Evolutionary conservation across 2,113 vertebrate genomes (phyloP).

Genomic region (Elachura formosa): DNA sequence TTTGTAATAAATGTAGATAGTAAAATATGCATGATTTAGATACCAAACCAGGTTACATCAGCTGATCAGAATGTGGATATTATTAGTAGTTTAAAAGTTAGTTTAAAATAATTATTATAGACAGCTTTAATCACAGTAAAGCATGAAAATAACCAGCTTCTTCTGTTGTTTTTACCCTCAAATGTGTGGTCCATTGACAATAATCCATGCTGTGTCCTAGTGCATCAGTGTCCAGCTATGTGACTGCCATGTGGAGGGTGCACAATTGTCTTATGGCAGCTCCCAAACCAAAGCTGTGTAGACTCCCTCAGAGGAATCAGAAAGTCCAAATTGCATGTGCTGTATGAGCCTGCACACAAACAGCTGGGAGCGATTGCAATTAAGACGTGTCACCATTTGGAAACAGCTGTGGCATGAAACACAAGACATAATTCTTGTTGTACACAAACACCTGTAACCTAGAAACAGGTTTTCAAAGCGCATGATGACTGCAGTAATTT

Average conservation of each 20-base stretch:
- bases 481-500: background rate
- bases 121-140: background rate
- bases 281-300: background rate
- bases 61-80: background rate
- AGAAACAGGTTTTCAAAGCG: background rate
- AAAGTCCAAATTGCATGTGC: background rate
- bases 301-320: background rate
- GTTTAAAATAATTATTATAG: background rate
- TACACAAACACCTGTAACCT: background rate
- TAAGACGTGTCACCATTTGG: background rate
- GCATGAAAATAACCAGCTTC: background rate
- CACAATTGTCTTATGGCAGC: background rate
- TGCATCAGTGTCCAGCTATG: background rate
- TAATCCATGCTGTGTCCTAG: background rate
- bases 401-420: background rate
- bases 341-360: background rate
- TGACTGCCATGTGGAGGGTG: rapidly evolving
- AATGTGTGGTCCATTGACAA: background rate
- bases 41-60: background rate
- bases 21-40: background rate
- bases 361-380: background rate
- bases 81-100: background rate
- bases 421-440: background rate
- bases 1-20: background rate
- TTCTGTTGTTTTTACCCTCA: background rate